Evolutionary conservation across 2,888 invertebrate species (phyloP).

Genomic region (Cataglyphis albicans): DNA sequence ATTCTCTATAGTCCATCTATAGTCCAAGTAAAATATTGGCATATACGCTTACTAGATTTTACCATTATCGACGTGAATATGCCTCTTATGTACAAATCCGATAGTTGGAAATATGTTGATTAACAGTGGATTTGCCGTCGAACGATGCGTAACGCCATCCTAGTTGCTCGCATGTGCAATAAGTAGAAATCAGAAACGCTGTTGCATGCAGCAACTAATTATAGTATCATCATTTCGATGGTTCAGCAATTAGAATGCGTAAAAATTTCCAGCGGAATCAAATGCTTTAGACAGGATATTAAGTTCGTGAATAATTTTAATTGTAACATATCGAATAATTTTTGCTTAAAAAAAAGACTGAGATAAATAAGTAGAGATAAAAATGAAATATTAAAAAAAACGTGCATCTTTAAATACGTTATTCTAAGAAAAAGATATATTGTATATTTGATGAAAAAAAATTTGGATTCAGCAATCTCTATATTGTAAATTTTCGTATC

Average conservation of each 20-base stretch:
- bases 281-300: background rate
- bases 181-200: constrained; percentile 31
- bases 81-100: background rate
- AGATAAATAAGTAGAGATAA: background rate
- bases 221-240: constrained; percentile 13
- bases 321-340: background rate
- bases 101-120: background rate
- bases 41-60: background rate
- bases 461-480: background rate
- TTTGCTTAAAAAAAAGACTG: background rate
- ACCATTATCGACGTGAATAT: background rate
- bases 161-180: constrained; percentile 3
- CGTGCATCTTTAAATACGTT: background rate
- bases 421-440: background rate
- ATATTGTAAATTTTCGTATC: constrained; percentile 2
- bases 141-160: background rate
- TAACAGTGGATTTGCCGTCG: background rate
- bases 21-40: background rate
- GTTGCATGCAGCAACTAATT: constrained; percentile 38
- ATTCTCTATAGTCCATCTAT: background rate
- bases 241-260: background rate
- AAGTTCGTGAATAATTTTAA: constrained; percentile 5
- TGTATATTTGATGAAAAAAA: background rate
- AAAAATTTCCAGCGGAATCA: background rate
- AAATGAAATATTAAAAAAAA: background rate